Percentiles rank a stretch among this genome's conserved stretches.
Evolutionary conservation across 2,888 invertebrate genomes (phyloP).

Genomic region (Ectemnius cavifrons): DNA sequence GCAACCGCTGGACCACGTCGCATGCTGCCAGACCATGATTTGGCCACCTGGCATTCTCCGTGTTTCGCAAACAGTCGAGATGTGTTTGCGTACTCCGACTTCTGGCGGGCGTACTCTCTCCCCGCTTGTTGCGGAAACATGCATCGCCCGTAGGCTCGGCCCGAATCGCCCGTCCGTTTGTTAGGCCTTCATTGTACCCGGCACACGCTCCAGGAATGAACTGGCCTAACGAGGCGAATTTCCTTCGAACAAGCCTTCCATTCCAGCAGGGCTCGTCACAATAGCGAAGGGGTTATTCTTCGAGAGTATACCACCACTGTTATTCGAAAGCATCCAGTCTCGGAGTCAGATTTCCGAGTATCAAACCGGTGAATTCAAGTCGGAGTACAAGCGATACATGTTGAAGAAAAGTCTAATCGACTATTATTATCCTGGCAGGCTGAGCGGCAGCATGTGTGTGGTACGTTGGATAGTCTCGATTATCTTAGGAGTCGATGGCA

Average conservation of each 20-base stretch:
- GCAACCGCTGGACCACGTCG: constrained; percentile 3
- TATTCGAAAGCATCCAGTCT: not conserved
- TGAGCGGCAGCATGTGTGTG: no score
- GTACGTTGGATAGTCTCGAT: no score
- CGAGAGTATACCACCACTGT: not conserved
- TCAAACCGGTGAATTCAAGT: not conserved
- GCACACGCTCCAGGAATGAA: not conserved
- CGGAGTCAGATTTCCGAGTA: not conserved
- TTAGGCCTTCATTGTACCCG: not conserved
- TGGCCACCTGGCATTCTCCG: constrained; percentile 26
- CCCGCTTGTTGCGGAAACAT: constrained; percentile 24
- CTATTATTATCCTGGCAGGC: no score
- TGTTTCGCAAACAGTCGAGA: constrained; percentile 38
- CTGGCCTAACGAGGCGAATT: constrained; percentile 17
- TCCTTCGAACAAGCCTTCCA: constrained; percentile 12
- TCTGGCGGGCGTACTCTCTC: constrained; percentile 1
- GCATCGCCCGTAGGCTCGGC: constrained; percentile 1
- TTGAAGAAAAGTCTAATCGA: no score
- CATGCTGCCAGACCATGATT: not conserved
- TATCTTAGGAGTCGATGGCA: not conserved
- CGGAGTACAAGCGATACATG: no score
- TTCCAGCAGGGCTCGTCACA: not conserved
- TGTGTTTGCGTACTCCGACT: constrained; percentile 25
- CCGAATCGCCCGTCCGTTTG: not conserved
- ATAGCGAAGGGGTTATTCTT: constrained; percentile 11